Base-by-base conservation (phyloP, 2,888 invertebrate genomes). In the Ditylenchus weischeri region DNA sequence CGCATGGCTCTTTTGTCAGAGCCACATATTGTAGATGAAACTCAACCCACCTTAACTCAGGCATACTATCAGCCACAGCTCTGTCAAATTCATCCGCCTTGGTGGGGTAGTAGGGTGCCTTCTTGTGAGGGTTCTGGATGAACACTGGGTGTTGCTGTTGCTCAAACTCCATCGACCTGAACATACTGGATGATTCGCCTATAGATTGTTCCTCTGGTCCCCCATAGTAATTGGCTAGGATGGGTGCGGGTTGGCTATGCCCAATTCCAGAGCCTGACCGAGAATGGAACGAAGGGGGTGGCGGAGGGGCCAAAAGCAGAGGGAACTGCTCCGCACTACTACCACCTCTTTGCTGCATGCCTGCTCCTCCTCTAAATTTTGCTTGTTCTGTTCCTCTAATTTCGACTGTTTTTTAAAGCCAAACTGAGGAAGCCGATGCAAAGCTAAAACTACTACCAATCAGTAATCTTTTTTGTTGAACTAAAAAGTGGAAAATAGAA, bases 81-180 rank as follows among this genome's bases (percentile, higher is more conserved):
- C 73, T 64, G 48, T 75, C 72, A 66, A 73, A 75, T 43, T 76
- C 76, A 43, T 78, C 72, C 13, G 59, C 57, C 48, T 75, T 71
- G 18, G 68, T 65, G 1, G 69, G 64, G 70, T 76, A 75, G 62
- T 72, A 72, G 15, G 72, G 69, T 43, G 72, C 69, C 8, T 21
- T 50, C 43, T 68, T 65, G n/a, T 74, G 65, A 38, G 78, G 76
- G 19, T 76, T 76, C 54, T 77, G 77, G 57, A 75, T 74, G 57
- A 75, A 74, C 36, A 67, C 65, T n/a, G 71, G 74, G 35, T 73
- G 73, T 43, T 60, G 70, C 35, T 81, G 73, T 47, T 60, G 70
- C 35, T 81, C 81, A 69, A 81, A 81, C 48, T 81, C 81, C 75
- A 80, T 81, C 3, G 81, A 81, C 69, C 80, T 80, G 72, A 67